Evolutionary conservation across 2,888 invertebrate genomes (phyloP).

Genomic region (Orthosia gothica): DNA sequence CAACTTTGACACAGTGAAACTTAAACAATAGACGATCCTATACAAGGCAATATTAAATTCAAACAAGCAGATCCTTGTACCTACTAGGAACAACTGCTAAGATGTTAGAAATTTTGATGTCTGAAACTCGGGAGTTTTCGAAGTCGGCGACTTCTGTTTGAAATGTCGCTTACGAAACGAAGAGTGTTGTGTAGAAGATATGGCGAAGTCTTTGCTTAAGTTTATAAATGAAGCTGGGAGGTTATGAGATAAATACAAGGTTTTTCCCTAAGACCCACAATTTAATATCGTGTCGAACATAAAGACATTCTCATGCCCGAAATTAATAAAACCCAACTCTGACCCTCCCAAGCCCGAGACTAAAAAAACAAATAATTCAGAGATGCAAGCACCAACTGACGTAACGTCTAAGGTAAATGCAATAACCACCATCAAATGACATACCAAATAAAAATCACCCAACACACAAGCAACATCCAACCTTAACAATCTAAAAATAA

Average conservation of each 20-base stretch:
- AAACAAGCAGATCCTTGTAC: constrained; percentile 34
- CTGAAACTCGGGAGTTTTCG: not conserved
- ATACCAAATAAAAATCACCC: constrained; percentile 52
- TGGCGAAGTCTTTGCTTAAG: not conserved
- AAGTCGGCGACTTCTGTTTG: constrained; percentile 7
- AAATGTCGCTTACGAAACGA: constrained; percentile 13
- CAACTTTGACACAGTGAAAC: constrained; percentile 14
- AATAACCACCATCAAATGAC: constrained; percentile 70
- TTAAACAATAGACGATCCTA: constrained; percentile 22
- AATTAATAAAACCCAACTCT: constrained; percentile 50
- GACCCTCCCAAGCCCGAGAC: constrained; percentile 35
- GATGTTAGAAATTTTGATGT: constrained; percentile 30
- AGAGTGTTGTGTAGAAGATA: not conserved
- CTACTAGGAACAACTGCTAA: constrained; percentile 12
- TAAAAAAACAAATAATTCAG: constrained; percentile 63
- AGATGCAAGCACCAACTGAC: constrained; percentile 61
- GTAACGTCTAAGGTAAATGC: constrained; percentile 71
- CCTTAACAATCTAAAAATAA: constrained; percentile 58
- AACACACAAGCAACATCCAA: constrained; percentile 51
- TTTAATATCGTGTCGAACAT: constrained; percentile 27
- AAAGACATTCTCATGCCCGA: constrained; percentile 29
- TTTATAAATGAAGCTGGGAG: not conserved
- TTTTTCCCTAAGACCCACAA: not conserved
- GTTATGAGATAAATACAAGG: constrained; percentile 1
- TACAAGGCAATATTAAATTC: constrained; percentile 27